Evolutionary conservation across 2,113 vertebrate genomes (phyloP), one percentile per base, ranked within the genome.

Genomic region (Paradoxurus hermaphroditus): DNA sequence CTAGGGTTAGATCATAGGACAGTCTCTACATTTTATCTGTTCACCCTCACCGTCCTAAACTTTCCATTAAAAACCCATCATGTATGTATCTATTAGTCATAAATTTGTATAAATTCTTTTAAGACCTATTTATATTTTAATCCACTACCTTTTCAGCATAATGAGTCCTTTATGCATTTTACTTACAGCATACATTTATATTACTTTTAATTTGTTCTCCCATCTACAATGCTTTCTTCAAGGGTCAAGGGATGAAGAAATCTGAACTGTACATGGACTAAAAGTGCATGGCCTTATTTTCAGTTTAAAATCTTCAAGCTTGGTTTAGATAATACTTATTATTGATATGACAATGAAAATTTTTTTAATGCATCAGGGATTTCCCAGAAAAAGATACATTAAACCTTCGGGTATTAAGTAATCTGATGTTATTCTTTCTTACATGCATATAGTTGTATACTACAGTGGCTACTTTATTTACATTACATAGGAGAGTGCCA

Each of bases 321-420:
- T 96, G 46, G 34, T 82, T 97, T 93, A 96, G 78, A 97, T 91
- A 93, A 92, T 95, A 90, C 56, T 82, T 96, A 87, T 41, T 79
- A 87, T 94, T 94, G 18, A 65, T 92, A 94, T 81, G 46, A 84
- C 44, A 93, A 91, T 73, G 25, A 94, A 91, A 67, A 83, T 49
- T 31, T 92, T 97, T 92, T 86, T 85, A 95, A 88, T 97, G 87
- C 75, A 95, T 94, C 70, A 95, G 6, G 25, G 56, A 88, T 96
- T 98, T 97, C 98, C 97, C 96, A 97, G 95, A 98, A 98, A 97
- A 95, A 84, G 41, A 96, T 88, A 88, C 96, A 97, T 96, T 95
- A 97, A 95, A 89, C 23, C 34, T 95, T 90, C 87, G 65, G 41
- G 13, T 97, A 96, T 67, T 65, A 96, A 97, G 94, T 97, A 95